phyloP scores from a whole-genome alignment of 2,113 vertebrate genomes.

The Pelusios castaneus region DNA sequence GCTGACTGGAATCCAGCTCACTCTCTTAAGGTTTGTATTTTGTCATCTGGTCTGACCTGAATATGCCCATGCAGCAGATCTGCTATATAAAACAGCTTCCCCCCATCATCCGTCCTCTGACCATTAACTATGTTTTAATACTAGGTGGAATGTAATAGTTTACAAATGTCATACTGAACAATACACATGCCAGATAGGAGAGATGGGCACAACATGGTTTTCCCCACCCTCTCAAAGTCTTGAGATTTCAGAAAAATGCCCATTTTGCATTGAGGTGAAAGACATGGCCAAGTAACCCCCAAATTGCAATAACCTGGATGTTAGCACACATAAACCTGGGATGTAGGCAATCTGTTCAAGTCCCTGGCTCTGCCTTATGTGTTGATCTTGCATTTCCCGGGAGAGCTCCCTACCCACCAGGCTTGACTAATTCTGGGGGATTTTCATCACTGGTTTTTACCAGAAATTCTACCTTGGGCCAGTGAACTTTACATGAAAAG shows the following conservation, averaged over 20 bases:
- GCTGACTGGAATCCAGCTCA: background rate
- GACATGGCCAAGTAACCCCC: background rate
- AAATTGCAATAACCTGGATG: background rate
- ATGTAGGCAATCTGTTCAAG: background rate
- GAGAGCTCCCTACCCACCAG: no score
- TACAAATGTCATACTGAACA: background rate
- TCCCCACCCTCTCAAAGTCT: background rate
- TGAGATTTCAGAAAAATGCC: background rate
- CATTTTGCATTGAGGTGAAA: background rate
- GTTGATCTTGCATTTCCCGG: no score
- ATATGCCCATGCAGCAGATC: background rate
- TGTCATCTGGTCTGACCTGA: no score
- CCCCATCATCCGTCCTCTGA: rapidly evolving
- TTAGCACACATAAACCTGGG: background rate
- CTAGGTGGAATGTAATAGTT: background rate
- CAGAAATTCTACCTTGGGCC: background rate
- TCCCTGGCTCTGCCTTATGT: background rate
- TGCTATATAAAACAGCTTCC: background rate
- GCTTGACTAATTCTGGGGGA: no score
- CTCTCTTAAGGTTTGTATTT: rapidly evolving
- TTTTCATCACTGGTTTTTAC: background rate
- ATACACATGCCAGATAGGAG: background rate
- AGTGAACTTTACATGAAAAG: background rate
- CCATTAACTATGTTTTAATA: background rate
- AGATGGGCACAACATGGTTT: background rate